Evolutionary conservation across 1,140 invertebrate genomes (phyloP), one percentile per base, ranked within the genome.

Genomic region (Lasaia peninsularis): DNA sequence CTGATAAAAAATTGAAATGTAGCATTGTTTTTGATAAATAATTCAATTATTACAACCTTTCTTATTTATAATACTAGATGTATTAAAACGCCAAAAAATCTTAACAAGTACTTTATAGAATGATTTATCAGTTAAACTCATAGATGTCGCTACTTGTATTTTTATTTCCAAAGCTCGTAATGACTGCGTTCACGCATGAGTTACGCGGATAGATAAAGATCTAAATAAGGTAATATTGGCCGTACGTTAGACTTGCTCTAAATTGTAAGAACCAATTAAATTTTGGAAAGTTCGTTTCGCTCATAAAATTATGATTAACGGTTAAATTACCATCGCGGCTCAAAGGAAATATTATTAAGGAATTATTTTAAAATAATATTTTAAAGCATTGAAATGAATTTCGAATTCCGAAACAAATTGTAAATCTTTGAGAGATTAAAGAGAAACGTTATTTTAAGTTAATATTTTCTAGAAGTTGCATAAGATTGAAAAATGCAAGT

Each of bases 121-220:
- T n/a, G n/a, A 11, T 20, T 48, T 48, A 2, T 20, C 11, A 10
- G 40, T 5, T 21, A n/a, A 11, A 48, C 20, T 48, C 40, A 35
- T 55, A 60, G 52, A 56, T 60, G 52, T 60, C 52, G 50, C 56
- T 58, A 58, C 49, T 28, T 11, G 56, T 58, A 21, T 21, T 10
- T 34, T 51, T 20, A 16, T 55, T 55, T 31, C 20, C 24, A 37
- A 55, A 40, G 35, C 34, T 40, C 10, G 35, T 58, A 37, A 58
- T 52, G 52, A 58, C 51, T 57, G 73, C 67, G 70, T 73, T 71
- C 69, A 75, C 75, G 79, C 79, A 78, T 71, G 63, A 61, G 37
- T 60, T 52, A 56, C 34, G 67, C 67, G 76, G 77, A 77, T 77
- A 82, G 79, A 82, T 82, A 71, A 20, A 31, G 56, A 82, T 82